Conservation (phyloP, 1,140 invertebrate species). For the Pogonus chalceus region DNA sequence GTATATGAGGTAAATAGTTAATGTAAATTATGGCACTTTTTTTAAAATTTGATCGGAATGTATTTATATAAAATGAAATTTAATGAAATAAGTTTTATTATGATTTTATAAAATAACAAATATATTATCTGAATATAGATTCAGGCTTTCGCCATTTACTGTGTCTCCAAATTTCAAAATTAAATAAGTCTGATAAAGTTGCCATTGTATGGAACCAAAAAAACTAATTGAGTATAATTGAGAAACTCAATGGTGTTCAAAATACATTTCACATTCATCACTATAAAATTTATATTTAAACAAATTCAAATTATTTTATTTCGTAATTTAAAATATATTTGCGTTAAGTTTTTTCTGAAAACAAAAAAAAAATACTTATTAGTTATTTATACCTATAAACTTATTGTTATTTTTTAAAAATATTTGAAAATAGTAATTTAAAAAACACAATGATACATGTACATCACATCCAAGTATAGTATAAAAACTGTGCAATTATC, state of each 20-base stretch:
- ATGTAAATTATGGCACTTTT: slow-evolving; percentile 2
- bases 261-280: neutral
- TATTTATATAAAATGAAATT: slow-evolving; percentile 16
- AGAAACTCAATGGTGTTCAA: neutral
- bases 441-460: no score
- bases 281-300: neutral
- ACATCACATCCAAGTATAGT: no score
- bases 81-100: slow-evolving; percentile 14
- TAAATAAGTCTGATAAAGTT: slow-evolving; percentile 16
- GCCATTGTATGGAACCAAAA: slow-evolving; percentile 18
- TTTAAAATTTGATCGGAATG: slow-evolving; percentile 7
- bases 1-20: slow-evolving; percentile 1
- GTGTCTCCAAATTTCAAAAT: slow-evolving; percentile 31
- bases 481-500: no score
- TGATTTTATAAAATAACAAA: slow-evolving; percentile 11
- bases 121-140: slow-evolving; percentile 24
- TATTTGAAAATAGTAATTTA: no score
- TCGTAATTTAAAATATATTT: no score
- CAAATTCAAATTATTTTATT: no score
- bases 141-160: slow-evolving; percentile 32
- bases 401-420: no score
- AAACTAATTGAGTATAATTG: neutral
- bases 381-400: no score
- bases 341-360: no score
- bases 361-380: no score